phyloP scores from a whole-genome alignment of 2,888 invertebrate species.

The Epiblema foenella region DNA sequence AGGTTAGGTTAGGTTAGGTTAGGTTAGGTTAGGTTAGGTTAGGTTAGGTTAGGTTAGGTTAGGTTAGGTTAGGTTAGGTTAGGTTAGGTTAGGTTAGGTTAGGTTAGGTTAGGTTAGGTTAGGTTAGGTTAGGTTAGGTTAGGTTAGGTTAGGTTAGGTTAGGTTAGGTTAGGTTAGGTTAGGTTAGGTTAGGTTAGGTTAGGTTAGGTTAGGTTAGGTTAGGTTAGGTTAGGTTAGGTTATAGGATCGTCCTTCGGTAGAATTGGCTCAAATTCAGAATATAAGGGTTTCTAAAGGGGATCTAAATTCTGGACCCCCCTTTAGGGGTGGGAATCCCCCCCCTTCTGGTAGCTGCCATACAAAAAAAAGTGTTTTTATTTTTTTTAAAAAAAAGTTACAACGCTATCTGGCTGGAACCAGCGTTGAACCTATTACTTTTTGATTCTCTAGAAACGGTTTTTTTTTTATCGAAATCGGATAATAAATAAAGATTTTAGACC shows the following conservation, averaged over 20 bases:
- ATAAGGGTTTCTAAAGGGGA: too few relatives aligned
- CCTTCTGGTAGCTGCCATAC: too few relatives aligned
- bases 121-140: conserved; percentile 45
- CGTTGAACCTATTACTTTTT: too few relatives aligned
- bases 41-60: conserved; percentile 48
- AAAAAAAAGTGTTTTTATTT: too few relatives aligned
- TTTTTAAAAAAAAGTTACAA: too few relatives aligned
- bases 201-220: conserved; percentile 51
- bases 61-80: conserved; percentile 43
- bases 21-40: conserved; percentile 45
- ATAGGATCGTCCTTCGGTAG: conserved; percentile 11
- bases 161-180: conserved; percentile 44
- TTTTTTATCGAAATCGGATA: too few relatives aligned
- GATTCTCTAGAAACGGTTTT: too few relatives aligned
- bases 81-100: conserved; percentile 42
- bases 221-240: conserved; percentile 50
- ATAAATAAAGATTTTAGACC: too few relatives aligned
- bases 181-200: conserved; percentile 42
- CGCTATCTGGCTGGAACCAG: too few relatives aligned
- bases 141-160: conserved; percentile 47
- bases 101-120: conserved; percentile 48
- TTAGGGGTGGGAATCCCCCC: too few relatives aligned
- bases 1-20: conserved; percentile 46
- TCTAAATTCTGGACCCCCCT: too few relatives aligned
- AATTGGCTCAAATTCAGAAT: neutral